Conservation (phyloP, 1,140 invertebrate genomes). For the Adelges cooleyi region DNA sequence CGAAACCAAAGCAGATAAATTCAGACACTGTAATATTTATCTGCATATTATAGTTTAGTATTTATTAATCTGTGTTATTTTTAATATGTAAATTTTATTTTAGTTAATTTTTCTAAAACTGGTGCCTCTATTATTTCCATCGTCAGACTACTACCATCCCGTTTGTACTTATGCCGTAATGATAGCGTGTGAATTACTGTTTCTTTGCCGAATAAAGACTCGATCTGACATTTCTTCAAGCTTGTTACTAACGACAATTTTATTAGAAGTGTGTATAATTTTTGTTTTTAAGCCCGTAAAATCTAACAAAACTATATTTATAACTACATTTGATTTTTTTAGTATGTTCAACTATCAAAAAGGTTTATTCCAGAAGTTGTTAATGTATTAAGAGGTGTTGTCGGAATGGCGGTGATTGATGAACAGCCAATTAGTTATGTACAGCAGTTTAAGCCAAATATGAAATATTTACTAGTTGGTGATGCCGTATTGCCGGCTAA, state of each 20-base stretch:
- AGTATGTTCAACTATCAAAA: conserved; percentile 70
- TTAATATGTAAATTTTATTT: conserved; percentile 38
- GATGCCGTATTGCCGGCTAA: not conserved
- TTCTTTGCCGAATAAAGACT: conserved; percentile 47
- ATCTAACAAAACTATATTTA: conserved; percentile 8
- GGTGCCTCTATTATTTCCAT: conserved; percentile 63
- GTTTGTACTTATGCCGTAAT: conserved; percentile 71
- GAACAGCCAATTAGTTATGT: not conserved
- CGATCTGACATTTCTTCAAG: conserved; percentile 59
- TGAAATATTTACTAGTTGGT: not conserved
- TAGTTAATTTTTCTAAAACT: conserved; percentile 69
- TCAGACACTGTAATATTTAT: conserved; percentile 15
- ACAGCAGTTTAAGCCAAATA: not conserved
- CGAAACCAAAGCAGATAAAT: not conserved
- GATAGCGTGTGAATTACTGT: conserved; percentile 71
- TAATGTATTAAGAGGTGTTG: conserved; percentile 60
- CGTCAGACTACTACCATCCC: conserved; percentile 77
- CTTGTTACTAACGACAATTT: conserved; percentile 59
- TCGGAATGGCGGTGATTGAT: conserved; percentile 35
- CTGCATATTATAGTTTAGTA: conserved; percentile 10
- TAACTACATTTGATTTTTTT: conserved; percentile 35
- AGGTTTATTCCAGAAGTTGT: conserved; percentile 63
- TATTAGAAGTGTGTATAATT: conserved; percentile 51
- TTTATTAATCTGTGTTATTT: not conserved
- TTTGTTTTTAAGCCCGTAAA: too few relatives aligned